Evolutionary conservation across 2,797 vertebrate genomes (phyloP).

Genomic region (Lates japonicus): DNA sequence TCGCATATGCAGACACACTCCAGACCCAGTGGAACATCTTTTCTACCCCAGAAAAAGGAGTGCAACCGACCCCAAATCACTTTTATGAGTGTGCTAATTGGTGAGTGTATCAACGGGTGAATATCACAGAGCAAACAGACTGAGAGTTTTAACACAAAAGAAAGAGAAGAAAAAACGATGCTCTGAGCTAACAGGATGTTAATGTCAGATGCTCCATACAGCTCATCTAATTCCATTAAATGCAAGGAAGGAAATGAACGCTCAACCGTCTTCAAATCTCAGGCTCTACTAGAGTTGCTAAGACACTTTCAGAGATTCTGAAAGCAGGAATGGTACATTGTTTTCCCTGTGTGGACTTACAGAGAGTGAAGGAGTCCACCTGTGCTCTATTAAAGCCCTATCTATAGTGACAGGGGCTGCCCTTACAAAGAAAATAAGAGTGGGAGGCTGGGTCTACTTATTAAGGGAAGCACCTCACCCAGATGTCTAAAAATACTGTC

Average conservation of each 20-base stretch:
- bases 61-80: constrained; percentile 61
- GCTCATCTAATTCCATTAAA: constrained; percentile 74
- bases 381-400: constrained; percentile 59
- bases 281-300: constrained; percentile 23
- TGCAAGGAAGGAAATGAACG: constrained; percentile 51
- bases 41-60: constrained; percentile 50
- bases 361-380: constrained; percentile 54
- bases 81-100: constrained; percentile 41
- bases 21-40: constrained; percentile 64
- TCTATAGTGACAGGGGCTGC: constrained; percentile 48
- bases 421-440: too few species aligned
- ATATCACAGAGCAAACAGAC: constrained; percentile 40
- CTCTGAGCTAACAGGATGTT: constrained; percentile 74
- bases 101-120: constrained; percentile 43
- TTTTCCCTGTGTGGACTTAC: constrained; percentile 31
- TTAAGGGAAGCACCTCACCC: constrained; percentile 70
- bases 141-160: constrained; percentile 31
- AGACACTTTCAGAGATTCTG: constrained; percentile 34
- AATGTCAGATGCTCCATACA: constrained; percentile 81
- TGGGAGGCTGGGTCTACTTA: too few species aligned
- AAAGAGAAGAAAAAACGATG: constrained; percentile 20
- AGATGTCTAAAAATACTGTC: constrained; percentile 85
- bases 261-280: constrained; percentile 30
- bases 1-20: constrained; percentile 60
- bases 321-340: constrained; percentile 28